phyloP scores from a whole-genome alignment of 2,113 vertebrate species.

The Ascaphus truei region DNA sequence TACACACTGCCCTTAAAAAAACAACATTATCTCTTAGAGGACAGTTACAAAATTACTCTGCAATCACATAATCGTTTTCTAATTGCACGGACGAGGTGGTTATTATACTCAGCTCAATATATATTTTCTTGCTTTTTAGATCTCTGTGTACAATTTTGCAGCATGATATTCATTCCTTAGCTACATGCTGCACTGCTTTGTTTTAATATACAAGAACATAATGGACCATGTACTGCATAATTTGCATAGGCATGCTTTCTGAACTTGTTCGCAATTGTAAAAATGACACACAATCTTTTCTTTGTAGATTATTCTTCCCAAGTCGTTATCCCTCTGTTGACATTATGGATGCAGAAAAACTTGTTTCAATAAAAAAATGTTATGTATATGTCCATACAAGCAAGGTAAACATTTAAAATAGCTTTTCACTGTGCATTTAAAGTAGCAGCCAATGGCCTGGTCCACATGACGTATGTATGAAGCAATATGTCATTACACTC shows the following conservation, averaged over 20 bases:
- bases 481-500: no score
- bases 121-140: slow-evolving; percentile 1
- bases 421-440: no score
- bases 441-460: no score
- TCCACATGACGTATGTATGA: no score
- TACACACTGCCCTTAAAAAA: neutral
- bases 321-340: neutral
- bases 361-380: neutral
- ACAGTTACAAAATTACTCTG: slow-evolving; percentile 9
- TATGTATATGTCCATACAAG: neutral
- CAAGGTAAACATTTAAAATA: neutral
- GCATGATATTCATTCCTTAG: neutral
- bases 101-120: neutral
- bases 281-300: neutral
- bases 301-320: neutral
- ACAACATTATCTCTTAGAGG: neutral
- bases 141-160: neutral
- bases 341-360: neutral
- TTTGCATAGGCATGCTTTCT: neutral
- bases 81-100: neutral
- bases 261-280: neutral
- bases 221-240: neutral
- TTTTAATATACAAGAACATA: neutral
- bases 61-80: slow-evolving; percentile 16
- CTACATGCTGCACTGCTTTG: neutral